A percentile compares a stretch with the other conserved stretches of the same genome.
Evolutionary conservation across 2,888 invertebrate genomes (phyloP).

Genomic region (Odontothrips loti): DNA sequence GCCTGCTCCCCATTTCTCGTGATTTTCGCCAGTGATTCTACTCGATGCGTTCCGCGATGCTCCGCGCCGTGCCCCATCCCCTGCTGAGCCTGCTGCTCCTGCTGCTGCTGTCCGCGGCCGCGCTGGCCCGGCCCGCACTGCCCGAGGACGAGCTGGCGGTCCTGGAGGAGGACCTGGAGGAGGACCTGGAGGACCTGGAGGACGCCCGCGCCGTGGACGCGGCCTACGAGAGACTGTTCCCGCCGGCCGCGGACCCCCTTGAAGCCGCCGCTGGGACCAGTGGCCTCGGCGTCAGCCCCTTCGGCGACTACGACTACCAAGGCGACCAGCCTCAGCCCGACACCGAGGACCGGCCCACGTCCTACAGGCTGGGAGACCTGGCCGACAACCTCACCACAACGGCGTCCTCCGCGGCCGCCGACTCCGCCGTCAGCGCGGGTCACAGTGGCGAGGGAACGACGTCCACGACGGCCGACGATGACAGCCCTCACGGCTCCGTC

Average conservation of each 20-base stretch:
- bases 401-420: neutral
- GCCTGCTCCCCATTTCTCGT: neutral
- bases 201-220: slow-evolving; percentile 20
- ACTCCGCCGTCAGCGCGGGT: neutral
- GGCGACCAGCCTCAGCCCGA: slow-evolving; percentile 12
- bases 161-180: neutral
- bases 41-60: slow-evolving; percentile 1
- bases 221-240: neutral
- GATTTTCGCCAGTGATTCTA: neutral
- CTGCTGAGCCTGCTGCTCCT: neutral
- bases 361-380: neutral
- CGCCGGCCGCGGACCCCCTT: neutral
- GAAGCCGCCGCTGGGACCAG: too few relatives aligned
- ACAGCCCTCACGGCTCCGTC: too few relatives aligned
- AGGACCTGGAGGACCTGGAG: slow-evolving; percentile 13
- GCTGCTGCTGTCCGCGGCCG: neutral
- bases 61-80: neutral
- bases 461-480: too few relatives aligned
- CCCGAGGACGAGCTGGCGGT: neutral
- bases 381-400: neutral
- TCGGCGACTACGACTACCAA: slow-evolving; percentile 4
- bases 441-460: neutral
- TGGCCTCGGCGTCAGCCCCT: neutral
- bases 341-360: neutral
- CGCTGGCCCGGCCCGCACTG: neutral